Evolutionary conservation across 2,888 invertebrate species (phyloP).

Genomic region (Mesorhabditis sp.): DNA sequence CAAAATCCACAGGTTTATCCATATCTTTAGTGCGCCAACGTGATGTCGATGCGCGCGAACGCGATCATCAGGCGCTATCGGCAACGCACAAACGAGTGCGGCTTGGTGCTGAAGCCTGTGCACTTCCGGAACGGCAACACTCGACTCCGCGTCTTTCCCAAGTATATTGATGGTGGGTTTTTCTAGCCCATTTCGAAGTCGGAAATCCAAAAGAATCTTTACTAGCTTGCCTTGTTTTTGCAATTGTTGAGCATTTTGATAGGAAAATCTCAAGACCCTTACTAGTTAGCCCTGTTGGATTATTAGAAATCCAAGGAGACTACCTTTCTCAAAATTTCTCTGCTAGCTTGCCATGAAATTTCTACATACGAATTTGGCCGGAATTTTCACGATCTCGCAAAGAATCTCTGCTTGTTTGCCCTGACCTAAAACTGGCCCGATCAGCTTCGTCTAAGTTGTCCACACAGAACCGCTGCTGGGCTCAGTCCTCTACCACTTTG

Average conservation of each 20-base stretch:
- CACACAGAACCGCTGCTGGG: no score
- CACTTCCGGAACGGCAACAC: slow-evolving; percentile 57
- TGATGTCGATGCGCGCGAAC: slow-evolving; percentile 57
- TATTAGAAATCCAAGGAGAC: no score
- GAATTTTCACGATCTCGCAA: no score
- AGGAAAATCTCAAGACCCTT: not conserved
- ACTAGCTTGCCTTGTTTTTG: slow-evolving; percentile 11
- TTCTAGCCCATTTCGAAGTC: not conserved
- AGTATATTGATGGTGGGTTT: slow-evolving; percentile 50
- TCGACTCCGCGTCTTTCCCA: slow-evolving; percentile 55
- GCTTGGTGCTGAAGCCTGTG: slow-evolving; percentile 55
- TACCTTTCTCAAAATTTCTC: no score
- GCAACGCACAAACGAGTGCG: slow-evolving; percentile 52
- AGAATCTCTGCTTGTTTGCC: no score
- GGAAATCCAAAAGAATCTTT: not conserved
- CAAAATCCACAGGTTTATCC: no score
- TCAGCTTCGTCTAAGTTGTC: no score
- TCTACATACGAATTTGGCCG: no score
- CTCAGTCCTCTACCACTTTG: no score
- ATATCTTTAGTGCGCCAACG: slow-evolving; percentile 49
- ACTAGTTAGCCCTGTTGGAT: not conserved
- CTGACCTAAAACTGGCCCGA: no score
- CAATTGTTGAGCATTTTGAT: slow-evolving; percentile 3
- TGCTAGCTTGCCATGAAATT: no score
- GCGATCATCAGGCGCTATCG: slow-evolving; percentile 56